Conservation (phyloP, 2,888 invertebrate species). For the Agrotis segetum region DNA sequence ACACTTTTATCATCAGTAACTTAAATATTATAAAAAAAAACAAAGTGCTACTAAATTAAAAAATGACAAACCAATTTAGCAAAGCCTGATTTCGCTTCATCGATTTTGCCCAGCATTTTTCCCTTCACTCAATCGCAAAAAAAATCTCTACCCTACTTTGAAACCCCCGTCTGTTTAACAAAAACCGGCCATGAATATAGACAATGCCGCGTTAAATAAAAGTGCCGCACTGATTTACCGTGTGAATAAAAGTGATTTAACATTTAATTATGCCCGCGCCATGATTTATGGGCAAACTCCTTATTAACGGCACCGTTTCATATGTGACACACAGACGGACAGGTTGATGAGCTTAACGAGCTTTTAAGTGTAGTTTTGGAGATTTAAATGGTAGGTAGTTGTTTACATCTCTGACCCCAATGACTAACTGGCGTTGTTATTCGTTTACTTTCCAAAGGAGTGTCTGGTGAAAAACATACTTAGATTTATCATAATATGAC, state of each 20-base stretch:
- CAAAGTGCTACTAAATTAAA: too few relatives aligned
- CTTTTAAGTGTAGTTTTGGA: slow-evolving; percentile 23
- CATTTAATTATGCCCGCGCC: slow-evolving; percentile 76
- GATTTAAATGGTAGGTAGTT: slow-evolving; percentile 12
- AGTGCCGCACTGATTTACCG: slow-evolving; percentile 68
- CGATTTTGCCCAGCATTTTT: too few relatives aligned
- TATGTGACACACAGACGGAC: slow-evolving; percentile 60
- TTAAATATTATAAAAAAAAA: too few relatives aligned
- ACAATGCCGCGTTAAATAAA: slow-evolving; percentile 44
- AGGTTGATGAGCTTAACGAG: slow-evolving; percentile 37
- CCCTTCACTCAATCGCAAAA: too few relatives aligned
- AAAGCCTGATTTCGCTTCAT: too few relatives aligned
- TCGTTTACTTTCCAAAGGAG: slow-evolving; percentile 4
- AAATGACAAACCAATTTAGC: too few relatives aligned
- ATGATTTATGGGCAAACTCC: slow-evolving; percentile 75
- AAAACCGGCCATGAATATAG: slow-evolving; percentile 1
- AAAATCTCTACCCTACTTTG: neutral
- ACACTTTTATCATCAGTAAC: too few relatives aligned
- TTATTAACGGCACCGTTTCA: slow-evolving; percentile 71
- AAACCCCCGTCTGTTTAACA: neutral
- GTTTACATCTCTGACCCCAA: neutral
- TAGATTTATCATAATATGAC: too few relatives aligned
- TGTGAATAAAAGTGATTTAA: slow-evolving; percentile 83
- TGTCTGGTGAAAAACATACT: too few relatives aligned
- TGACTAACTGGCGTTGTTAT: neutral